phyloP scores from a whole-genome alignment of 92 coral and sea anemone species.

The Ricordea florida region DNA sequence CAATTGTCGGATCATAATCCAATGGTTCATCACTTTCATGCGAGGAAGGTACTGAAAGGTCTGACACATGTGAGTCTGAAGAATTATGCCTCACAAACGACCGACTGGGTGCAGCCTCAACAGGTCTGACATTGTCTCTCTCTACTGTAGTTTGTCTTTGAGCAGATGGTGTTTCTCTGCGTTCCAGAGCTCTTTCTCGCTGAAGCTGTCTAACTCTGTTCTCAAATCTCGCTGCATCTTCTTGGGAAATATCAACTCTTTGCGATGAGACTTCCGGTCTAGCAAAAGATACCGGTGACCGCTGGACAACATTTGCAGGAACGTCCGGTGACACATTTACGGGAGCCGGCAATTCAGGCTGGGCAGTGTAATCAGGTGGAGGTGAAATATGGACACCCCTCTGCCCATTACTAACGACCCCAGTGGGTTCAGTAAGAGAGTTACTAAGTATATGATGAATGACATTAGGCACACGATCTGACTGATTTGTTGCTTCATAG shows the following conservation, averaged over 20 bases:
- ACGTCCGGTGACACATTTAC: conserved; percentile 33
- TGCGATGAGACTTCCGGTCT: conserved; percentile 46
- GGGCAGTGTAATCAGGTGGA: conserved; percentile 59
- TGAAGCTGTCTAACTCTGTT: conserved; percentile 71
- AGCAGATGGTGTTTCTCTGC: conserved; percentile 18
- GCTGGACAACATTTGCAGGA: conserved; percentile 32
- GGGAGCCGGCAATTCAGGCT: conserved; percentile 35
- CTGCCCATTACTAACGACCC: conserved; percentile 31
- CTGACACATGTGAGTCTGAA: conserved; percentile 16
- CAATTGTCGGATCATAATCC: conserved; percentile 26
- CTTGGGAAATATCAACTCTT: conserved; percentile 40
- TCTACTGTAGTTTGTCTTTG: conserved; percentile 13
- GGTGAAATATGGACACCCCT: conserved; percentile 45
- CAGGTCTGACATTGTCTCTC: conserved; percentile 10
- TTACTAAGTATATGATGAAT: conserved; percentile 61
- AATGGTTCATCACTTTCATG: conserved; percentile 22
- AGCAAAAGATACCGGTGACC: conserved; percentile 58
- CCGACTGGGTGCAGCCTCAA: background rate
- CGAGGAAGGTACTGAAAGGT: conserved; percentile 9
- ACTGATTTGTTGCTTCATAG: conserved; percentile 78
- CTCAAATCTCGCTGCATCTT: conserved; percentile 69
- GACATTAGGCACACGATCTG: conserved; percentile 30
- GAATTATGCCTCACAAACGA: background rate
- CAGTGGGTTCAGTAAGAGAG: conserved; percentile 38
- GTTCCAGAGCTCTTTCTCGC: conserved; percentile 57